Evolutionary conservation across 1,140 invertebrate genomes (phyloP), one percentile per base, ranked within the genome.

Genomic region (Polypedilum vanderplanki): DNA sequence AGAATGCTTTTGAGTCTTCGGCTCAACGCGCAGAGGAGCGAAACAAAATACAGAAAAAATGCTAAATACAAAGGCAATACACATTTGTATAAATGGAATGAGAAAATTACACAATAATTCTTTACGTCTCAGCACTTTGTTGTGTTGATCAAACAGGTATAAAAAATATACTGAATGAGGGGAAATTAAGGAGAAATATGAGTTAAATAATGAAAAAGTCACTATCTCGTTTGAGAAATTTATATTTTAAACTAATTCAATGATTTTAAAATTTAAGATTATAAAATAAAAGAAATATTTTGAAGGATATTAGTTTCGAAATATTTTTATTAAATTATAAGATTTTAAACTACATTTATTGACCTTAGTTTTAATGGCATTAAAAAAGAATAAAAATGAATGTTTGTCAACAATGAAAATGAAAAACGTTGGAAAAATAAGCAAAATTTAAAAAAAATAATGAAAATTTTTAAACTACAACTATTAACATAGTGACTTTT

Each of bases 31-130:
- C 46, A 57, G 46, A 57, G 46, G 12, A 33, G 24, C 24, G 24
- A 33, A 33, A 33, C 24, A 33, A 57, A 57, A 57, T 46, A n/a
- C 12, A 57, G 24, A 57, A 57, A 46, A n/a, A 57, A 57, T 57
- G n/a, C n/a, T n/a, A 57, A 57, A 57, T 57, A 57, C 46, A 57
- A 57, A 57, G 3, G 46, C 46, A 57, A 15, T n/a, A 57, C 4
- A n/a, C 4, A n/a, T 10, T 10, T n/a, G n/a, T n/a, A 57, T 57
- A 57, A 57, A 57, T 57, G 46, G 46, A 57, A 57, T 57, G n/a
- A 57, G 24, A 57, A 57, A 57, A 57, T 70, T 70, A 20, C 18
- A 70, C 9, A 20, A 20, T 70, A 70, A 20, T 70, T 70, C 20
- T 70, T 70, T 70, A 20, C 65, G 17, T 70, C 10, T 70, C 17